Conservation (phyloP, 2,113 vertebrate species). For the Lipophrys pholis region DNA sequence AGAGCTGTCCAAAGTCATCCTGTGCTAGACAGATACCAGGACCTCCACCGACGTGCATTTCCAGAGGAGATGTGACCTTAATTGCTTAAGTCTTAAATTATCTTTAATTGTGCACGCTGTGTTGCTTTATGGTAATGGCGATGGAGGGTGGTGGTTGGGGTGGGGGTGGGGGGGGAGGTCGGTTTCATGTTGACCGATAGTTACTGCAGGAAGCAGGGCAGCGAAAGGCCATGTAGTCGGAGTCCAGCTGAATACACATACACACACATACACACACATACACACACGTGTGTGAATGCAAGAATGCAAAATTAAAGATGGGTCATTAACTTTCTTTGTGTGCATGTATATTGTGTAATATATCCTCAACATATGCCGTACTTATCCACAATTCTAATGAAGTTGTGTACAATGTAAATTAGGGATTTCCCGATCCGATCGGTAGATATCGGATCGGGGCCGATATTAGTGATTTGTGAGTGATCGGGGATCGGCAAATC, state of each 20-base stretch:
- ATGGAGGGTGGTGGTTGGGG: background rate
- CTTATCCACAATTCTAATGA: too few relatives aligned
- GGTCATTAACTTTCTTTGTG: too few relatives aligned
- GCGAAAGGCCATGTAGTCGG: conserved; percentile 75
- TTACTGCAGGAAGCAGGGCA: conserved; percentile 72
- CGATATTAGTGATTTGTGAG: too few relatives aligned
- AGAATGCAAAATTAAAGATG: too few relatives aligned
- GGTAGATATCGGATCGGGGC: too few relatives aligned
- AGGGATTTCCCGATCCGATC: too few relatives aligned
- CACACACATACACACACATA: conserved; percentile 35
- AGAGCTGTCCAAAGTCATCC: conserved; percentile 85
- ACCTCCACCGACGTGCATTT: conserved; percentile 80
- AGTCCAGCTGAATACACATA: conserved; percentile 82
- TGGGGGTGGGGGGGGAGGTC: conserved; percentile 8
- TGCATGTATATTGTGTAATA: too few relatives aligned
- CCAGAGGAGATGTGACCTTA: conserved; percentile 83
- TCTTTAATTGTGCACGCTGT: conserved; percentile 85
- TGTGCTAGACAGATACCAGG: conserved; percentile 78
- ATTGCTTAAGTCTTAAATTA: conserved; percentile 89
- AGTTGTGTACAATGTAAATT: too few relatives aligned
- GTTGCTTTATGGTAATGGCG: conserved; percentile 78
- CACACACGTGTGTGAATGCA: too few relatives aligned
- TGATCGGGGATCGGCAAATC: too few relatives aligned
- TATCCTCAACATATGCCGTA: too few relatives aligned
- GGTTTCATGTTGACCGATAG: conserved; percentile 63